Evolutionary conservation across 2,888 invertebrate species (phyloP), one percentile per base, ranked within the genome.

Genomic region (Imbricaverruca yamaguchii): DNA sequence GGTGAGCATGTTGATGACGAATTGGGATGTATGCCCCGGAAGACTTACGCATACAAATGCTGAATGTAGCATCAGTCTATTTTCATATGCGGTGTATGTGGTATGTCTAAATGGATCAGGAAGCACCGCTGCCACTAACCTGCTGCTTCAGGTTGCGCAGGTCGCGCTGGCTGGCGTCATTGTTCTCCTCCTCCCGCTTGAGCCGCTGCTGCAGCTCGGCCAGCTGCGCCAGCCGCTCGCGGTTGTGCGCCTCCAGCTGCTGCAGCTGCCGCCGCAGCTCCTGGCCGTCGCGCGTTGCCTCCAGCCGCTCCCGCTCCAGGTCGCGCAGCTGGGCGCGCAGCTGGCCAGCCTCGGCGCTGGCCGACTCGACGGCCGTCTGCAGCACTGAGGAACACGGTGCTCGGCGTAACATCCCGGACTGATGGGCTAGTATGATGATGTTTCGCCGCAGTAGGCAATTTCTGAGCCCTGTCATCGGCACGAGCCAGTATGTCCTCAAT

Each of bases 141-240:
- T 83, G 83, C 15, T 82, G 81, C 80, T 81, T 82, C 23, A 83
- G 77, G 80, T 79, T 82, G 80, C 78, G 74, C 55, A 82, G 82
- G 63, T 83, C 83, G 69, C 83, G 82, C 25, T 83, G 81, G 57
- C 82, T 81, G 65, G 81, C 83, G 69, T 82, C 83, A 56, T 82
- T 81, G 25, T 82, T 80, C 65, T 83, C 83, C 80, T 83, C 83
- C 80, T 83, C 83, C 6, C 82, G 74, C n/a, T 77, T 79, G 80
- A 83, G 78, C n/a, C 82, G 82, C 53, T 82, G 81, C 55, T 83
- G 82, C 25, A 83, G 80, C 21, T 74, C 74, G 74, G 53, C 21
- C 74, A 74, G 74, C 74, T 74, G 74, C 55, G 53, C 15, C 74
- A 74, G 74, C 55, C 74, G 74, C 39, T 74, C 74, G 21, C 74